Conservation (phyloP, 92 coral and sea anemone species). For the Montipora capitata region DNA sequence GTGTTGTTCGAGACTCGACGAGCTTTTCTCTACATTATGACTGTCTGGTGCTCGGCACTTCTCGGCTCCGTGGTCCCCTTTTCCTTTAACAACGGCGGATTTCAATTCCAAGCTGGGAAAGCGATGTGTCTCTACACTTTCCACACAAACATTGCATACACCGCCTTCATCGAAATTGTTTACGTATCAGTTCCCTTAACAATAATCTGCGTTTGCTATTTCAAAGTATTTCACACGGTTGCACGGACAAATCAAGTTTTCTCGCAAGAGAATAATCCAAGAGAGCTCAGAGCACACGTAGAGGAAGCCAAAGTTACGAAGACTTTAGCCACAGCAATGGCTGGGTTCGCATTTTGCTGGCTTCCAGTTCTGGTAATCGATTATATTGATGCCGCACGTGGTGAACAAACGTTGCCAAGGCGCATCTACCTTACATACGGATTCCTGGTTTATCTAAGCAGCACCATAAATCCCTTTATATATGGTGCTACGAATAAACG, state of each 20-base stretch:
- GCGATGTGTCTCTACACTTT: neutral
- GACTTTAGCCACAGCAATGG: no score
- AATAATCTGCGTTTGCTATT: no score
- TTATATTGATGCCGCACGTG: neutral
- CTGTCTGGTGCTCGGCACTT: neutral
- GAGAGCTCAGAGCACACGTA: no score
- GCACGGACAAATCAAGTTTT: no score
- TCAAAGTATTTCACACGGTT: no score
- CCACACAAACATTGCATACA: neutral
- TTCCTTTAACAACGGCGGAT: neutral
- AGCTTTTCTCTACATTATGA: neutral
- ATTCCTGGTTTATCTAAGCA: neutral
- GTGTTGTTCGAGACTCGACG: neutral
- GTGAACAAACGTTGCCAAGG: neutral
- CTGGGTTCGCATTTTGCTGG: no score
- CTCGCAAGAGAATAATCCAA: no score
- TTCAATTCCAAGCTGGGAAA: neutral
- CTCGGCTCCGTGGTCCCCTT: neutral
- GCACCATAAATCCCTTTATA: neutral
- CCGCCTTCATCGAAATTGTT: neutral
- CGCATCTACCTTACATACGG: neutral
- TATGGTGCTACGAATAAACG: neutral
- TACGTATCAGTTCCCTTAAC: no score
- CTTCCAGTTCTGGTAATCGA: neutral
- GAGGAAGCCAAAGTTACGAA: no score